phyloP scores from a whole-genome alignment of 1,140 invertebrate genomes.

The Drosophila bocqueti region DNA sequence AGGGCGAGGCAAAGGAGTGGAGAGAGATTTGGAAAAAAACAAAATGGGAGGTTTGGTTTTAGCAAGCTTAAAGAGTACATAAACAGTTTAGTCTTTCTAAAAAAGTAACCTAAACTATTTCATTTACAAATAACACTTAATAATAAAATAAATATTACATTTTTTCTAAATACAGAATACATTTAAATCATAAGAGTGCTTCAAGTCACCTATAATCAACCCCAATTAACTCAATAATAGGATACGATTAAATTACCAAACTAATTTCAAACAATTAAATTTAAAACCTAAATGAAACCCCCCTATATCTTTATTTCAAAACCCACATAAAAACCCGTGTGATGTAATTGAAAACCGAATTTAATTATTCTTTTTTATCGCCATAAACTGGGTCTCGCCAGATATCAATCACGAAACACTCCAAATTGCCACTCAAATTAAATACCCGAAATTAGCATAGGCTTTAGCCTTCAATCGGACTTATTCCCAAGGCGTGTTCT shows the following conservation, averaged over 20 bases:
- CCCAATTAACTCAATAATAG: neutral
- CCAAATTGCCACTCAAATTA: constrained; percentile 10
- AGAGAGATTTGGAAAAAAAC: neutral
- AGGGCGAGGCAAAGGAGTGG: constrained; percentile 2
- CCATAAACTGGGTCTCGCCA: constrained; percentile 3
- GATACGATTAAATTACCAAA: neutral
- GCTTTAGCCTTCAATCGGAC: constrained; percentile 16
- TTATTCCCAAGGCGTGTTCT: constrained; percentile 29
- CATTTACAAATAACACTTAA: neutral
- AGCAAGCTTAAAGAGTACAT: neutral
- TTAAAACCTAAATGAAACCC: neutral
- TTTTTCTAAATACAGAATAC: neutral
- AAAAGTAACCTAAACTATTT: neutral
- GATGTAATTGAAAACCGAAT: constrained; percentile 3
- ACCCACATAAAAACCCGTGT: neutral
- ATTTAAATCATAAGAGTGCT: neutral
- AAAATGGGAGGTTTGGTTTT: neutral
- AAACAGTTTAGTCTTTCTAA: neutral
- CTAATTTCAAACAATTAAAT: neutral
- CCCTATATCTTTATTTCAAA: neutral
- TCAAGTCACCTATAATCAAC: neutral
- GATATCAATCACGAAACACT: constrained; percentile 31
- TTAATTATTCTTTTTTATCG: constrained; percentile 3
- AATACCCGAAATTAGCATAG: constrained; percentile 27
- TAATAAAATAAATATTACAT: neutral